A percentile compares a stretch with the other conserved stretches of the same genome.
Evolutionary conservation across 1,140 invertebrate species (phyloP).

Genomic region (Himalopsyche phryganea): DNA sequence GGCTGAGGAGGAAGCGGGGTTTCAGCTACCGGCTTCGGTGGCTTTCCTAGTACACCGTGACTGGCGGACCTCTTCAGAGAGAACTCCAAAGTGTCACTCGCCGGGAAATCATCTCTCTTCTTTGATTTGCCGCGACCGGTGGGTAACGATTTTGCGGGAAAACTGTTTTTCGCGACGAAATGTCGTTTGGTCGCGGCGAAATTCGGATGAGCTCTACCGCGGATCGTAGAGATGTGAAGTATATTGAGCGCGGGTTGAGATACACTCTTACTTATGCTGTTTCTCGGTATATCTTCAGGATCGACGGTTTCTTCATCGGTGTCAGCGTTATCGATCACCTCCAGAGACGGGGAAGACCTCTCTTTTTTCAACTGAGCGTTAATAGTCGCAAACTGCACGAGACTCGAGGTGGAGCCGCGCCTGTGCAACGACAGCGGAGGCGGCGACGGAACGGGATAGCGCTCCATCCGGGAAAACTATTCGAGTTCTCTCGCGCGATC

Average conservation of each 20-base stretch:
- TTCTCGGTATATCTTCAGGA: background rate
- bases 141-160: background rate
- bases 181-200: constrained; percentile 2
- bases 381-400: constrained; percentile 32
- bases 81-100: background rate
- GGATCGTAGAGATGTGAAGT: constrained; percentile 27
- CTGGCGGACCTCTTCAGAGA: constrained; percentile 26
- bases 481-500: background rate
- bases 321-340: constrained; percentile 19
- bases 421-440: constrained; percentile 14
- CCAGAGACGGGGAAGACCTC: constrained; percentile 25
- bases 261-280: constrained; percentile 8
- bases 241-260: constrained; percentile 31
- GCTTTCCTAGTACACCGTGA: constrained; percentile 17
- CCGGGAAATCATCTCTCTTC: constrained; percentile 3
- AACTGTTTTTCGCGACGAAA: background rate
- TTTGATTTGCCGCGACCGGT: constrained; percentile 4
- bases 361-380: constrained; percentile 32
- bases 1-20: background rate
- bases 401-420: constrained; percentile 29
- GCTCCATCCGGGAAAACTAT: constrained; percentile 4
- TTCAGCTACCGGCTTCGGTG: background rate
- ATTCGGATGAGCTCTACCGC: constrained; percentile 15
- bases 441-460: constrained; percentile 6
- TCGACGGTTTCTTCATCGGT: constrained; percentile 21